Evolutionary conservation across 2,113 vertebrate species (phyloP), one percentile per base, ranked within the genome.

Genomic region (Gambusia holbrooki): DNA sequence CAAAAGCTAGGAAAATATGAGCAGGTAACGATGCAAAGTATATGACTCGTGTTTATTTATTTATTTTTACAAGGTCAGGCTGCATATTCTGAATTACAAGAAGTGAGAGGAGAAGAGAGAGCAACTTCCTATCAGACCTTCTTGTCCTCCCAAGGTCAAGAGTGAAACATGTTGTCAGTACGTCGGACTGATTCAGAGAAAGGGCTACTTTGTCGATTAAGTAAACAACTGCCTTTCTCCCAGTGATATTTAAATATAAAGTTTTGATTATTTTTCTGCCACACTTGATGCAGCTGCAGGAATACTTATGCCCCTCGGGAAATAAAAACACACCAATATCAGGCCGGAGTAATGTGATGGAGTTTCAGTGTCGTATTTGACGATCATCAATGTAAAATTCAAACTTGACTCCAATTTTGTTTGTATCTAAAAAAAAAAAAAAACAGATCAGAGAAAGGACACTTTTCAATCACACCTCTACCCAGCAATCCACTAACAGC

Each of bases 71-170:
- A 51, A 30, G 9, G 3, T 19, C 67, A 13, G 6, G 48, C 42
- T 69, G 66, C 15, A 68, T 17, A 66, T 27, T 22, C 51, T 25
- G 25, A 25, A 27, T 76, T 9, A 79, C 68, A 11, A 64, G 17
- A 71, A 62, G 7, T n/a, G 17, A 28, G 40, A 33, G 74, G 64
- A 76, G 67, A 7, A 33, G 4, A 33, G 51, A n/a, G 51, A 58
- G 51, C 51, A n/a, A 9, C 51, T 58, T 58, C 51, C 51, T 54
- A 29, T 71, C 54, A 72, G 29, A 2, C 1, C 45, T 25, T 25
- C 37, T 74, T 51, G 37, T 30, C 3, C 9, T 30, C 17, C 22
- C 63, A 73, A 76, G 84, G 76, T 28, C 5, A 1, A 7, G 66
- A 12, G 32, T 30, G 62, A 28, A 77, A 66, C 33, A 64, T 48